phyloP scores from a whole-genome alignment of 1,140 invertebrate genomes.

The Scaptodrosophila lebanonensis region DNA sequence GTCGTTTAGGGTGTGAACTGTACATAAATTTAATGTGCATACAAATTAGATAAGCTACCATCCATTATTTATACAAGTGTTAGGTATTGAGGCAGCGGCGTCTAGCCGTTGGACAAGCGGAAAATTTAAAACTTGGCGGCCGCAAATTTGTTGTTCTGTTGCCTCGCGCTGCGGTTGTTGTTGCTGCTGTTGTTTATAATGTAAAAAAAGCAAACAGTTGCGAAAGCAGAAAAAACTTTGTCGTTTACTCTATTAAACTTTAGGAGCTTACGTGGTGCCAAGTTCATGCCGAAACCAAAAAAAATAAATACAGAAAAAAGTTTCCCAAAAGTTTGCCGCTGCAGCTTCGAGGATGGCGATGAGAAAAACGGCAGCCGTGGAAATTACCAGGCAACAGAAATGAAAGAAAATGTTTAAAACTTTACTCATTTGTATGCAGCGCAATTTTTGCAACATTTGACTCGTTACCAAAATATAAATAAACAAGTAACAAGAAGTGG shows the following conservation, averaged over 20 bases:
- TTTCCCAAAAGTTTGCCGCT: constrained; percentile 62
- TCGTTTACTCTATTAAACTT: constrained; percentile 77
- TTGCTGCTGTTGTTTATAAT: constrained; percentile 44
- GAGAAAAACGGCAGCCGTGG: constrained; percentile 36
- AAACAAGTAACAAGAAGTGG: constrained; percentile 48
- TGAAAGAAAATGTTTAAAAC: constrained; percentile 65
- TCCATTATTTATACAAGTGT: constrained; percentile 72
- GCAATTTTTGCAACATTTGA: constrained; percentile 72
- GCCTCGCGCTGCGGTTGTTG: constrained; percentile 14
- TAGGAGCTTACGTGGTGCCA: constrained; percentile 71
- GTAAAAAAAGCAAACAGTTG: constrained; percentile 22
- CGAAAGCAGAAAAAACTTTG: constrained; percentile 56
- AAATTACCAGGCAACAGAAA: constrained; percentile 58
- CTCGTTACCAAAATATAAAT: constrained; percentile 57
- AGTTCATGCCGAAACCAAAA: constrained; percentile 69
- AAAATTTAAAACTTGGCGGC: constrained; percentile 68
- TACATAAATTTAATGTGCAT: constrained; percentile 61
- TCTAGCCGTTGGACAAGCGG: constrained; percentile 53
- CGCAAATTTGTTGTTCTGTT: constrained; percentile 43
- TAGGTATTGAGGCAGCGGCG: no score
- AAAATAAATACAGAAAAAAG: constrained; percentile 73
- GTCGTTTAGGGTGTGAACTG: constrained; percentile 45
- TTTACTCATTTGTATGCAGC: constrained; percentile 76
- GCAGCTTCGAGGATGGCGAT: constrained; percentile 12
- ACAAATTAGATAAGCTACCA: constrained; percentile 66